phyloP scores from a whole-genome alignment of 2,113 vertebrate genomes.

The Aspidoscelis tigris region DNA sequence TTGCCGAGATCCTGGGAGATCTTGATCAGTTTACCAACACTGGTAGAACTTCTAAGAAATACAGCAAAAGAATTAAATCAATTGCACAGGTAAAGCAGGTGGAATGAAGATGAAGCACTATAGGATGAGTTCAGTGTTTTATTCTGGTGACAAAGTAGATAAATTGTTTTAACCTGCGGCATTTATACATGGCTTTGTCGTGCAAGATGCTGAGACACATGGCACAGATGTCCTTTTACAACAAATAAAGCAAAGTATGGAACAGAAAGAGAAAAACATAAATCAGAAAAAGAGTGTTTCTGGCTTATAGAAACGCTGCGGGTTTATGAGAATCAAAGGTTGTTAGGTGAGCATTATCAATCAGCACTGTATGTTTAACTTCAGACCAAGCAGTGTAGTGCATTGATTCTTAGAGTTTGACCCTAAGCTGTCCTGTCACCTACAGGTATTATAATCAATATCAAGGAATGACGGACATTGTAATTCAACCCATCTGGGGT shows the following conservation, averaged over 20 bases:
- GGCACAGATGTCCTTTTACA: not conserved
- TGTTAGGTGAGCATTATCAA: not conserved
- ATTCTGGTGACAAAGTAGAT: conserved; percentile 7
- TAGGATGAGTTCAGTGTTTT: conserved; percentile 3
- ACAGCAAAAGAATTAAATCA: conserved; percentile 1
- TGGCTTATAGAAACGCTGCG: not conserved
- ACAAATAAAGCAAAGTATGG: not conserved
- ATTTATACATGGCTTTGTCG: not conserved
- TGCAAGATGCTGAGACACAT: not conserved
- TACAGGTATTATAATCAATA: too few relatives aligned
- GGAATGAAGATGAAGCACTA: conserved; percentile 9
- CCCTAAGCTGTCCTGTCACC: not conserved
- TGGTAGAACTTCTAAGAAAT: conserved; percentile 4
- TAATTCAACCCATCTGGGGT: too few relatives aligned
- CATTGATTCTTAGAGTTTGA: not conserved
- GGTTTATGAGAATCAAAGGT: not conserved
- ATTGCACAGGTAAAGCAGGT: not conserved
- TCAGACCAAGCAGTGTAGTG: too few relatives aligned
- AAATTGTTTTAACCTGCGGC: not conserved
- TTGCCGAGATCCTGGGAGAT: conserved; percentile 1
- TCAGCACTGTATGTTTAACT: not conserved
- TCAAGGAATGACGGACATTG: too few relatives aligned
- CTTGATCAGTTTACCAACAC: not conserved
- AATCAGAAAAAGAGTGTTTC: not conserved
- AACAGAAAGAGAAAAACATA: not conserved